Evolutionary conservation across 2,888 invertebrate species (phyloP).

Genomic region (Anodontia alba): DNA sequence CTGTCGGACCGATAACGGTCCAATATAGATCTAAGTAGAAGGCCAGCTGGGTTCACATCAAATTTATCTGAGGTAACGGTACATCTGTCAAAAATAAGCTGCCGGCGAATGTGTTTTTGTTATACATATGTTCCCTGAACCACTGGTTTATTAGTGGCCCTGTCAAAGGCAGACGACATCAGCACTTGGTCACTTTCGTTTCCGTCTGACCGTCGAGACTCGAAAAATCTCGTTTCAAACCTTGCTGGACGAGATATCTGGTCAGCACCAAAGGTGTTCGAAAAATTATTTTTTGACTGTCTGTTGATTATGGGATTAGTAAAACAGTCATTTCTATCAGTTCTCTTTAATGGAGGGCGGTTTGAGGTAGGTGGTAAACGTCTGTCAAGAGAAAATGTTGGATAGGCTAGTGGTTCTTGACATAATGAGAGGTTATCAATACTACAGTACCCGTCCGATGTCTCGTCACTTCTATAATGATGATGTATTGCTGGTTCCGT

Average conservation of each 20-base stretch:
- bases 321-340: constrained; percentile 44
- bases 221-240: constrained; percentile 14
- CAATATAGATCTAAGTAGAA: no score
- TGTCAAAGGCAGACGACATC: constrained; percentile 39
- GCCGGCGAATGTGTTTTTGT: no score
- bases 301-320: background rate
- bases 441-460: constrained; percentile 62
- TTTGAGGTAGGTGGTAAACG: constrained; percentile 32
- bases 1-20: no score
- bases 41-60: no score
- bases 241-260: background rate
- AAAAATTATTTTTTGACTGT: background rate
- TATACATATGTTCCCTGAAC: constrained; percentile 56
- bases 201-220: constrained; percentile 12
- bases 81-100: no score
- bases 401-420: constrained; percentile 28
- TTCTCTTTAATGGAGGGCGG: constrained; percentile 39
- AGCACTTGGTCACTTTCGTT: constrained; percentile 22
- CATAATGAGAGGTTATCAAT: constrained; percentile 59
- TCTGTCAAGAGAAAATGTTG: constrained; percentile 20
- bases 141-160: constrained; percentile 32
- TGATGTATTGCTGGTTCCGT: constrained; percentile 13
- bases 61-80: no score
- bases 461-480: constrained; percentile 45
- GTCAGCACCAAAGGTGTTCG: background rate